A percentile compares a stretch with the other conserved stretches of the same genome.
Evolutionary conservation across 1,140 invertebrate species (phyloP).

Genomic region (Eueides isabella): DNA sequence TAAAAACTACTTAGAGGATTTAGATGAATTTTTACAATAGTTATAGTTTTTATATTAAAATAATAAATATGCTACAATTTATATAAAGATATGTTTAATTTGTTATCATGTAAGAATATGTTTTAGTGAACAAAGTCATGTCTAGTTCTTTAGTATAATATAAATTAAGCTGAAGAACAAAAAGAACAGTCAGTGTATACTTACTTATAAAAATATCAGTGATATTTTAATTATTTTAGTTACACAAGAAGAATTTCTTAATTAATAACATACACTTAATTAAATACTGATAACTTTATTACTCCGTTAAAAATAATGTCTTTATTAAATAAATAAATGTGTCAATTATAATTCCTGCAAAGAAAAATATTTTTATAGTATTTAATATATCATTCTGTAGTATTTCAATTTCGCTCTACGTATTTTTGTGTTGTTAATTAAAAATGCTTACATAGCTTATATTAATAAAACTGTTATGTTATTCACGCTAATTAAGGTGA

Average conservation of each 20-base stretch:
- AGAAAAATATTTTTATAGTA: slow-evolving; percentile 1
- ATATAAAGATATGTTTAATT: no score
- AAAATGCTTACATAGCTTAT: slow-evolving; percentile 1
- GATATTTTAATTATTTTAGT: not conserved
- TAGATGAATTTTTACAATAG: no score
- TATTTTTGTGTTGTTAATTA: slow-evolving; percentile 7
- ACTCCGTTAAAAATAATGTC: not conserved
- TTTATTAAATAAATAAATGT: not conserved
- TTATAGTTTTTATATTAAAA: no score
- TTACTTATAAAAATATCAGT: not conserved
- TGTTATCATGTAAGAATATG: no score
- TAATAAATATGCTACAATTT: no score
- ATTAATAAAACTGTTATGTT: slow-evolving; percentile 5
- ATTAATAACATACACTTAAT: not conserved
- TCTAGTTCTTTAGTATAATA: no score
- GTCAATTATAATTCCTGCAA: not conserved
- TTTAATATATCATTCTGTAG: slow-evolving; percentile 1
- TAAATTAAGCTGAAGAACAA: not conserved
- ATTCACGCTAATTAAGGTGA: slow-evolving; percentile 3
- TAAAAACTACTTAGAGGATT: no score
- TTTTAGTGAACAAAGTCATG: no score
- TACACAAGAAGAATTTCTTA: not conserved
- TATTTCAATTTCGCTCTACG: not conserved
- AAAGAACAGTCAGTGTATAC: not conserved
- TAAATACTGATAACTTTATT: not conserved